Evolutionary conservation across 2,888 invertebrate genomes (phyloP).

Genomic region (Pyrochroa serraticornis): DNA sequence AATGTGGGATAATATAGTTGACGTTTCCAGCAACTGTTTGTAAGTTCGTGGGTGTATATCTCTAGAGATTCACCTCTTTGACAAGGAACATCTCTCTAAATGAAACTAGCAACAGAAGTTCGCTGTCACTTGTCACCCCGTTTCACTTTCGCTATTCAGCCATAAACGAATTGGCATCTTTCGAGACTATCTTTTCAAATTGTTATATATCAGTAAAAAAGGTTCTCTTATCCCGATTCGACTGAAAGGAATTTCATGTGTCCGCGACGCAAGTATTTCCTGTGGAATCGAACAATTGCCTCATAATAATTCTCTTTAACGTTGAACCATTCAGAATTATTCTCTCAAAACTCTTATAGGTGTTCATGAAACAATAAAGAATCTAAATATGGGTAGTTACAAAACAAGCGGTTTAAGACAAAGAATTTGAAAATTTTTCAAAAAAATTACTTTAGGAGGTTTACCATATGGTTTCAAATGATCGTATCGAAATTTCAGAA

Average conservation of each 20-base stretch:
- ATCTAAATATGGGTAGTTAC: neutral
- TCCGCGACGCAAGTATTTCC: too few relatives aligned
- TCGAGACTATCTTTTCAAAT: constrained; percentile 33
- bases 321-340: too few relatives aligned
- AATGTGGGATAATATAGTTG: constrained; percentile 10
- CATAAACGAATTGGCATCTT: constrained; percentile 41
- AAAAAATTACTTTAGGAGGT: too few relatives aligned
- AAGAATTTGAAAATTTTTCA: too few relatives aligned
- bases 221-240: constrained; percentile 21
- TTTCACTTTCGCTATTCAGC: constrained; percentile 46
- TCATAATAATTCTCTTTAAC: neutral
- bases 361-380: neutral
- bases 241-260: neutral
- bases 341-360: neutral
- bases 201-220: constrained; percentile 21
- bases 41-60: constrained; percentile 25
- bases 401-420: too few relatives aligned
- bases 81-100: constrained; percentile 51
- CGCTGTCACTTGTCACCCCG: constrained; percentile 54
- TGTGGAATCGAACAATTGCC: neutral
- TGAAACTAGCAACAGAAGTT: constrained; percentile 52
- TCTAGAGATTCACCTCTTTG: constrained; percentile 47
- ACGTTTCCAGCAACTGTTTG: constrained; percentile 22
- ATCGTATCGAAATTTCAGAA: too few relatives aligned
- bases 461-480: too few relatives aligned